These are phyloP conservation scores for Pollicipes pollicipes DNA, from an alignment of 1,140 invertebrate genomes.

Conservation along the genomic window DNA sequence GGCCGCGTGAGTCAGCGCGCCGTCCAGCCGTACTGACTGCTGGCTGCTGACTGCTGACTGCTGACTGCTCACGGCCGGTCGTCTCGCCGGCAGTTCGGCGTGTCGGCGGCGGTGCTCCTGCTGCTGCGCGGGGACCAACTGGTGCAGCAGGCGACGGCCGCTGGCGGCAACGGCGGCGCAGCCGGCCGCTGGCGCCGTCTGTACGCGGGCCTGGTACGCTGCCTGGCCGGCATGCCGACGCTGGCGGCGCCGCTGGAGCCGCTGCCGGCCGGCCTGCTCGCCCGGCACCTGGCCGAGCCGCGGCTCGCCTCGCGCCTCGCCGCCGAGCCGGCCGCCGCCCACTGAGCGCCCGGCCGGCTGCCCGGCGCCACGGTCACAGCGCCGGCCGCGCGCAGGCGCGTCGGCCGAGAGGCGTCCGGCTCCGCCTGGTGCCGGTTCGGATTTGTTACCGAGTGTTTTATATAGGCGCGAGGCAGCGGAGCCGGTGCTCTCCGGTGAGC, in stretches of 20 bases:
- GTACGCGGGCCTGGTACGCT: neutral
- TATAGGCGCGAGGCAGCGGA: neutral
- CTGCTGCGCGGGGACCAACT: neutral
- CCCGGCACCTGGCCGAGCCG: neutral
- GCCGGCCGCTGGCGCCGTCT: neutral
- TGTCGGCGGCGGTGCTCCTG: neutral
- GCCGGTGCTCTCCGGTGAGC: neutral
- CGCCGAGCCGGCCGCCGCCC: neutral
- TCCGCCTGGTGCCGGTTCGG: neutral
- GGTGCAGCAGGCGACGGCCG: neutral
- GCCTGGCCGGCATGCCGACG: neutral
- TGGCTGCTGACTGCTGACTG: no score
- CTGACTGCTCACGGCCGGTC: no score
- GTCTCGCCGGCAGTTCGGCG: neutral
- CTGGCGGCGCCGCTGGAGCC: neutral
- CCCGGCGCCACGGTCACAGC: neutral
- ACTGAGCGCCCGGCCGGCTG: neutral
- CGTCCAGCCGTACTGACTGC: no score
- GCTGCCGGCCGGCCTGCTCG: neutral
- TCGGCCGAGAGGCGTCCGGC: no score
- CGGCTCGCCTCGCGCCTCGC: neutral
- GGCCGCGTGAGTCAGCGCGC: no score
- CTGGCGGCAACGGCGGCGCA: no score
- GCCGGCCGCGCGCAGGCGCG: no score
- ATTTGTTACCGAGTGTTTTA: neutral